A percentile compares a stretch with the other conserved stretches of the same genome.
phyloP scores from a whole-genome alignment of 2,113 vertebrate species.

The Oncorhynchus mykiss region DNA sequence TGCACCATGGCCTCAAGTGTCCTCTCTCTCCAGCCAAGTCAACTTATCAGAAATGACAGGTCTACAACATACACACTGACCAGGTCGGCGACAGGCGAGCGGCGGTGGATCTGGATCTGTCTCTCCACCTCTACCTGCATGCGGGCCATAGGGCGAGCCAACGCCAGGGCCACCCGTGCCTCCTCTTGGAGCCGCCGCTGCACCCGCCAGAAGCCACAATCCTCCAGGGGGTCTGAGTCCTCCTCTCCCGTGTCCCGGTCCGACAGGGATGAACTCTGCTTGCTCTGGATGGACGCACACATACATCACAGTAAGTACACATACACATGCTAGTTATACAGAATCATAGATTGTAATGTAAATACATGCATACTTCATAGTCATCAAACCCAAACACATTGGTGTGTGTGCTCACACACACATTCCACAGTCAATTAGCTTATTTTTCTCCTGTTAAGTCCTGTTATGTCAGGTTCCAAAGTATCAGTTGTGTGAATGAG shows the following conservation, averaged over 20 bases:
- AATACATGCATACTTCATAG: too few relatives aligned
- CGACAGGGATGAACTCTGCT: slow-evolving; percentile 95
- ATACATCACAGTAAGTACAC: not conserved
- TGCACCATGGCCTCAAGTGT: too few relatives aligned
- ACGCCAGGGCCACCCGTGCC: slow-evolving; percentile 91
- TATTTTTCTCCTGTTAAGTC: too few relatives aligned
- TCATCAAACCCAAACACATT: not conserved
- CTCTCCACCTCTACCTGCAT: slow-evolving; percentile 98
- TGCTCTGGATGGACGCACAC: slow-evolving; percentile 76
- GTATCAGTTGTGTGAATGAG: not conserved
- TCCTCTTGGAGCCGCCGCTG: slow-evolving; percentile 94
- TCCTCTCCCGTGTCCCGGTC: slow-evolving; percentile 96
- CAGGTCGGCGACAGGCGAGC: slow-evolving; percentile 93
- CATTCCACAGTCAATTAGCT: too few relatives aligned
- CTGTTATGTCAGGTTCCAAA: too few relatives aligned
- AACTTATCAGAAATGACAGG: too few relatives aligned
- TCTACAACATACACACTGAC: slow-evolving; percentile 70
- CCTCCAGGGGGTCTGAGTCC: slow-evolving; percentile 90
- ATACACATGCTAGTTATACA: not conserved
- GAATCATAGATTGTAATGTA: too few relatives aligned
- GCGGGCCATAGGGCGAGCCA: slow-evolving; percentile 96
- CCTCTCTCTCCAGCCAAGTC: too few relatives aligned
- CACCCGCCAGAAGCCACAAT: slow-evolving; percentile 92
- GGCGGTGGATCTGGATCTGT: slow-evolving; percentile 91
- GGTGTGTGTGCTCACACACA: too few relatives aligned